Evolutionary conservation across 2,888 invertebrate species (phyloP), one percentile per base, ranked within the genome.

Genomic region (Thecophora atra): DNA sequence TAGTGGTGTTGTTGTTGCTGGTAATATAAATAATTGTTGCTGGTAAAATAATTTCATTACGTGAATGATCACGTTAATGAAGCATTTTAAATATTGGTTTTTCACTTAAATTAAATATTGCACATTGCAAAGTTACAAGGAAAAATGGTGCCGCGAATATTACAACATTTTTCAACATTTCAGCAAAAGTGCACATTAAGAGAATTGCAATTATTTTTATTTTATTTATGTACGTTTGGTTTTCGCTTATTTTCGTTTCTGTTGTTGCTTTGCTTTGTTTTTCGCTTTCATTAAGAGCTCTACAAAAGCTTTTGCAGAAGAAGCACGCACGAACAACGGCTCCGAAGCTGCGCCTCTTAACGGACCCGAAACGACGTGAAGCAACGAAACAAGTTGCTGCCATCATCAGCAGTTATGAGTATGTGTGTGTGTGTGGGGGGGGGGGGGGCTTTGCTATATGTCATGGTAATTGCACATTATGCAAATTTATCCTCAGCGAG

Each of bases 401-500:
- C 26, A 24, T 15, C 4, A 58, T 3, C 8, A 26, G 17, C 28
- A 7, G 3, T 15, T 4, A 11, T 58, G 24, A 28, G 8, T 24
- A 28, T 58, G 26, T 58, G 58, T 58, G 24, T 58, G 58, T 58
- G 24, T 58, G 58, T 28, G 24, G 13, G 58, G 26, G 24, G 24
- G 26, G 58, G 13, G 24, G 13, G 58, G 26, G 24, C 26, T 26
- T 17, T 28, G 8, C 28, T 24, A 26, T 58, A 24, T 28, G 58
- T 13, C 19, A 13, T 56, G 21, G 56, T 56, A 56, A 56, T 56
- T 56, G 56, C 56, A 56, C 56, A 56, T 56, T 56, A 56, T 56
- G 56, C 19, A 47, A 47, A 47, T 47, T 47, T 47, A 47, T 47
- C 17, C 47, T n/a, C 47, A 47, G 15, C 17, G 4, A 6, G 17